phyloP scores from a whole-genome alignment of 2,888 invertebrate species.

The Epicampocera succincta region DNA sequence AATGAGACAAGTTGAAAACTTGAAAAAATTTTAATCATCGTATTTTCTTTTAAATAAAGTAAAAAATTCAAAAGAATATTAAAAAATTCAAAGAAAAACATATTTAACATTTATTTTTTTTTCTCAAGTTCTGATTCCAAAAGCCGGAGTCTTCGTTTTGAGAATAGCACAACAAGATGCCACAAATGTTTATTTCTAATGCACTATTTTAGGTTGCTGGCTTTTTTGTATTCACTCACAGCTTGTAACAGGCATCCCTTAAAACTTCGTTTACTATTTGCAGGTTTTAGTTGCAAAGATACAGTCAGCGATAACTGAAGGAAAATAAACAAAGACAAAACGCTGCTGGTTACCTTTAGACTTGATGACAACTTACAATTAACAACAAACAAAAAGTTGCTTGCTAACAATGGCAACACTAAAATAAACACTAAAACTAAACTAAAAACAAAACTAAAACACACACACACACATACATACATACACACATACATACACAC shows the following conservation, averaged over 20 bases:
- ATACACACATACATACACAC: neutral
- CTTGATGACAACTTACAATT: conserved; percentile 58
- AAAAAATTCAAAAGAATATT: no score
- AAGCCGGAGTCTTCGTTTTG: no score
- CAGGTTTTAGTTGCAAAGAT: conserved; percentile 20
- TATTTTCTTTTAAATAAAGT: no score
- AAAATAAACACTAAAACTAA: conserved; percentile 53
- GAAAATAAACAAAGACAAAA: conserved; percentile 23
- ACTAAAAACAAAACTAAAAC: conserved; percentile 45
- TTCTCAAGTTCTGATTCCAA: no score
- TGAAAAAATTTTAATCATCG: no score
- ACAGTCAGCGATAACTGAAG: conserved; percentile 12
- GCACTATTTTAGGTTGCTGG: conserved; percentile 5
- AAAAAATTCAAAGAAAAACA: no score
- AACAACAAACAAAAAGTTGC: conserved; percentile 43
- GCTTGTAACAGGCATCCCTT: conserved; percentile 34
- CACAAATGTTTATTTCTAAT: neutral
- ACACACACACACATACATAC: neutral
- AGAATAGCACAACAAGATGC: no score
- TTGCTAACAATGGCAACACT: conserved; percentile 37
- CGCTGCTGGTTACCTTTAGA: conserved; percentile 41
- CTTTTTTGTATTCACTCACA: neutral
- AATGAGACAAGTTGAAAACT: no score
- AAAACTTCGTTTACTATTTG: conserved; percentile 31
- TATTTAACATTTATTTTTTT: no score